Base-by-base conservation (phyloP, 2,888 invertebrate genomes). In the Conops quadrifasciatus region DNA sequence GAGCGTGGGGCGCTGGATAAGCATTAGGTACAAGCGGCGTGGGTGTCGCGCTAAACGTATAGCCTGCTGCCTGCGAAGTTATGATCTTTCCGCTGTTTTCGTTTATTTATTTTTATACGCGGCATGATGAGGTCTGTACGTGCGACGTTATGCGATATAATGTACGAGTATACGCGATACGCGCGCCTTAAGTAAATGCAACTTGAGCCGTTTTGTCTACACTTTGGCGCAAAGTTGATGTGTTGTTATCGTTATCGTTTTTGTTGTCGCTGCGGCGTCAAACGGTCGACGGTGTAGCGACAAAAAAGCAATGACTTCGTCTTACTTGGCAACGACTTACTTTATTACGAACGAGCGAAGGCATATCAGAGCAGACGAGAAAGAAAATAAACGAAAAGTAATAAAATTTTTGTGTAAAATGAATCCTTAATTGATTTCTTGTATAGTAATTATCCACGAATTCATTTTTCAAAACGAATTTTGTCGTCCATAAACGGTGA, bases 181-280 rank as follows among this genome's bases (percentile, higher is more conserved):
- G 26, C 58, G 21, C 47, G 63, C 47, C 11, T 36, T 21, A 26
- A 30, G 53, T 21, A 36, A 70, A 64, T 64, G 58, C 58, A 70
- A 58, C 43, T 70, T 58, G 58, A 58, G 58, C 65, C 64, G 49
- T 64, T 63, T 64, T 64, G 60, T 51, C 62, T 62, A 62, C 68
- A 60, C 45, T 63, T 43, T 64, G 36, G 56, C 53, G 30, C 36
- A 36, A 36, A 45, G 70, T 67, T 67, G 58, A 62, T 67, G 56
- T 36, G 36, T 36, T 36, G 9, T 36, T 7, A 36, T 49, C 56
- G 30, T 26, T 67, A 47, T 15, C 58, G 36, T 26, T 63, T 7
- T 19, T 65, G 65, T 28, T 21, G 45, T 63, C 45, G 26, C n/a
- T n/a, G n/a, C n/a, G n/a, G n/a, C 45, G 45, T 19, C 47, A 21